Conservation (phyloP, 2,888 invertebrate genomes). For the Dasysyrphus albostriatus region DNA sequence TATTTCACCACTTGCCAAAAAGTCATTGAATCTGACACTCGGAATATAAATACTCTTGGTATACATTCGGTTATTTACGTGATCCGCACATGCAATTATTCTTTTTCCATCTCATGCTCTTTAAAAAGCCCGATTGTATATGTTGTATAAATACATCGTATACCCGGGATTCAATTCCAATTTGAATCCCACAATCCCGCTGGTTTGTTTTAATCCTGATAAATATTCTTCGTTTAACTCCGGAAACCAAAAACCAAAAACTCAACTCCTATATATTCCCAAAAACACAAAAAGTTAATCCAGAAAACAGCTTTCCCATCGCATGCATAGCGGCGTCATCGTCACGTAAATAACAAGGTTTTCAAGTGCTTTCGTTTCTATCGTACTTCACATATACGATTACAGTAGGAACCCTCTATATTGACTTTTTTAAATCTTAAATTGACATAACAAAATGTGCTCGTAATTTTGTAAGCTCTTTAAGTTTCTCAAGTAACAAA, state of each 20-base stretch:
- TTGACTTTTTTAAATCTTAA: too few species aligned
- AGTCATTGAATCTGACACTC: slow-evolving; percentile 29
- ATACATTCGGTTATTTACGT: slow-evolving; percentile 58
- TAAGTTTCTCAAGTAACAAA: too few species aligned
- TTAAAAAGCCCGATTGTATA: neutral
- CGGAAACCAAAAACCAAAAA: slow-evolving; percentile 7
- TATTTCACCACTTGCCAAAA: slow-evolving; percentile 37
- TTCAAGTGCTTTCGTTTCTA: slow-evolving; percentile 15
- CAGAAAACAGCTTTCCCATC: neutral
- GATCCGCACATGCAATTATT: slow-evolving; percentile 68
- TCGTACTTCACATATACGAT: neutral
- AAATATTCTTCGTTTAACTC: slow-evolving; percentile 55
- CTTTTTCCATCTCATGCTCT: slow-evolving; percentile 36
- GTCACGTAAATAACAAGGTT: slow-evolving; percentile 9
- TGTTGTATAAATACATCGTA: neutral
- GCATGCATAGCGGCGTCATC: neutral
- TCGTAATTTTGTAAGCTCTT: too few species aligned
- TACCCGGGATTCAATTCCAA: neutral
- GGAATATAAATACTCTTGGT: neutral
- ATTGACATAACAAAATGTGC: too few species aligned
- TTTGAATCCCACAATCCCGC: neutral
- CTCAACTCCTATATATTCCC: slow-evolving; percentile 1
- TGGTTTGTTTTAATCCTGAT: slow-evolving; percentile 10
- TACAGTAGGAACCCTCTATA: slow-evolving; percentile 3
- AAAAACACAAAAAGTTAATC: slow-evolving; percentile 1